A percentile compares a stretch with the other conserved stretches of the same genome.
These are phyloP conservation scores for Spicauda simplicius DNA, from an alignment of 2,888 invertebrate genomes.

Conservation along the genomic window DNA sequence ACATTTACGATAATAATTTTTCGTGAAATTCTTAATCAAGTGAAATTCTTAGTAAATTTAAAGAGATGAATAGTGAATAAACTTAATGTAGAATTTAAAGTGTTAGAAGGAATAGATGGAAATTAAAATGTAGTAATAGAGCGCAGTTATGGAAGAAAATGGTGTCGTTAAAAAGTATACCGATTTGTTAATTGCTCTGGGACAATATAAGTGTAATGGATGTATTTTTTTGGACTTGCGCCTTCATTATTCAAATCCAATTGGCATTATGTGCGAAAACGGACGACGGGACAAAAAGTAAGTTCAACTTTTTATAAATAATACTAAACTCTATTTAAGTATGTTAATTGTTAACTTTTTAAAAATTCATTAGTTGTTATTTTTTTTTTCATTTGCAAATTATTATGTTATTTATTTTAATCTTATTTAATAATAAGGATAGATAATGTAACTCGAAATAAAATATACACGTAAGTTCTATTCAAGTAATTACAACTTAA, in stretches of 20 bases:
- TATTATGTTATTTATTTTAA: too few relatives aligned
- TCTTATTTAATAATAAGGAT: too few relatives aligned
- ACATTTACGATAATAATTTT: slow-evolving; percentile 21
- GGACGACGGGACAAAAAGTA: slow-evolving; percentile 63
- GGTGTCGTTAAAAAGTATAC: slow-evolving; percentile 51
- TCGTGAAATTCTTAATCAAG: slow-evolving; percentile 15
- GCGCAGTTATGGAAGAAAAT: slow-evolving; percentile 76
- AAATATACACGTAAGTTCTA: too few relatives aligned
- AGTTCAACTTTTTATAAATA: slow-evolving; percentile 47
- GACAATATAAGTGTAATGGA: slow-evolving; percentile 68
- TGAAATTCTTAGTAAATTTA: slow-evolving; percentile 5
- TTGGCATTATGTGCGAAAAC: slow-evolving; percentile 58
- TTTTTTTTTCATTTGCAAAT: too few relatives aligned
- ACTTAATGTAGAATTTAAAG: neutral
- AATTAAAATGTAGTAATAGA: slow-evolving; percentile 33
- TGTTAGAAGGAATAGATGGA: slow-evolving; percentile 4
- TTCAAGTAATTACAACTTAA: too few relatives aligned
- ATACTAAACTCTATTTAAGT: too few relatives aligned
- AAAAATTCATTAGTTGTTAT: too few relatives aligned
- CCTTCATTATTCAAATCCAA: slow-evolving; percentile 62
- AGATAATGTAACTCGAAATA: too few relatives aligned
- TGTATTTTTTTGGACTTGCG: slow-evolving; percentile 70
- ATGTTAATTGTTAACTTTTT: too few relatives aligned
- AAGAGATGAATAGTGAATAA: neutral
- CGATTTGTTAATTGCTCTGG: slow-evolving; percentile 60